Conservation (phyloP, 1,140 invertebrate genomes). For the Physella acuta region DNA sequence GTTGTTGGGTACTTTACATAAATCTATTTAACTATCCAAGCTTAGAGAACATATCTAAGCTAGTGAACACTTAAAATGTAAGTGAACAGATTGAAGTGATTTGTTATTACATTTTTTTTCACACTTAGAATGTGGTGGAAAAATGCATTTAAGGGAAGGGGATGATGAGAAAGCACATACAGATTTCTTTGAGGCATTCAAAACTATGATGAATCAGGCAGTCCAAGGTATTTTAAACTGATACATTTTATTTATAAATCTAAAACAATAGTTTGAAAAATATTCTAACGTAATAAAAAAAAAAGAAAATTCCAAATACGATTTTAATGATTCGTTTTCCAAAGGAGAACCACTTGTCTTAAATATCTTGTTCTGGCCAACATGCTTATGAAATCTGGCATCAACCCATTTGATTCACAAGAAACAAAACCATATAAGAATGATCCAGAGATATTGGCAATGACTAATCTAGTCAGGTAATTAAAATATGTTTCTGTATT, state of each 20-base stretch:
- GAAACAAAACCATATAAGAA: conserved; percentile 99
- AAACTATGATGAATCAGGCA: conserved; percentile 99
- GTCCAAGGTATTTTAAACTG: conserved; percentile 68
- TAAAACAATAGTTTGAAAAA: background rate
- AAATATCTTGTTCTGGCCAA: conserved; percentile 99
- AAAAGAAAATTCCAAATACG: background rate
- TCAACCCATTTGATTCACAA: conserved; percentile 99
- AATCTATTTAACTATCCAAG: no score
- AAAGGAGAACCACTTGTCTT: conserved; percentile 85
- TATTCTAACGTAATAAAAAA: background rate
- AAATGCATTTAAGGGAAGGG: conserved; percentile 98
- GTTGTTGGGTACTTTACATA: no score
- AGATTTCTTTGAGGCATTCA: conserved; percentile 99
- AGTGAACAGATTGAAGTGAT: no score
- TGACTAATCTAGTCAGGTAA: conserved; percentile 94
- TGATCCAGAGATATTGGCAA: conserved; percentile 97
- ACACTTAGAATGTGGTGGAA: conserved; percentile 92
- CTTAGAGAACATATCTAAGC: no score
- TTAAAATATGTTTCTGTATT: no score
- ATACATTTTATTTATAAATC: conserved; percentile 3
- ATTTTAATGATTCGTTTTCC: conserved; percentile 18
- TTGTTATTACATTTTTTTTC: conserved; percentile 24
- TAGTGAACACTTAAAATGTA: no score
- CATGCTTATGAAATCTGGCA: conserved; percentile 99
- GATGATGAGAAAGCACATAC: conserved; percentile 99